Conservation (phyloP, 2,888 invertebrate species). For the Synergus umbraculus region DNA sequence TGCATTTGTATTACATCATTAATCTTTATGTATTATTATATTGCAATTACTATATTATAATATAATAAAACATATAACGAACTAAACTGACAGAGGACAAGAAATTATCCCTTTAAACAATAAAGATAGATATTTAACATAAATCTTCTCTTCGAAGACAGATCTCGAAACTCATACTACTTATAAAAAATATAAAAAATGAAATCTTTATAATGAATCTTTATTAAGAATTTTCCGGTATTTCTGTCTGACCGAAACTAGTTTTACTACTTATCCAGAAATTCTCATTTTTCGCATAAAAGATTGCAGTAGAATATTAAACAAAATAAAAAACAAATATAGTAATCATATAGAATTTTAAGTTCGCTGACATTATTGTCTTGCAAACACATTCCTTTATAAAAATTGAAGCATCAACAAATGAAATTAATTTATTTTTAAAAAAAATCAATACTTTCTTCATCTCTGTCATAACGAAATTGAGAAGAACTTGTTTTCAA, state of each 20-base stretch:
- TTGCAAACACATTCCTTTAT: background rate
- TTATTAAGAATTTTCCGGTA: too few relatives aligned
- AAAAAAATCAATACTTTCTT: background rate
- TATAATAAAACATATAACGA: background rate
- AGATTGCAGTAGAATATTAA: too few relatives aligned
- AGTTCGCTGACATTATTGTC: background rate
- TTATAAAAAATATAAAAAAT: background rate
- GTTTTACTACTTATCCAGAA: background rate
- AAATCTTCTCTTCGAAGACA: background rate
- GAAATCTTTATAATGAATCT: background rate
- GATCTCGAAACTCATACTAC: background rate
- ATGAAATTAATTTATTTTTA: background rate
- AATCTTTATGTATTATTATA: background rate
- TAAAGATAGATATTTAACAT: too few relatives aligned
- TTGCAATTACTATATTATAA: background rate
- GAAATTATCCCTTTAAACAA: background rate
- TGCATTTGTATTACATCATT: background rate
- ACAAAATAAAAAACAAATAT: background rate
- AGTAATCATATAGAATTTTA: background rate
- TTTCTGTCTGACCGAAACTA: background rate
- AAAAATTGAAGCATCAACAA: background rate
- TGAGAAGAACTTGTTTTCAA: background rate
- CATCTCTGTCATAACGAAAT: background rate
- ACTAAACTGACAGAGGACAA: background rate
- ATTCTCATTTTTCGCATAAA: background rate